Percentiles rank a stretch among this genome's conserved stretches.
Evolutionary conservation across 2,113 vertebrate species (phyloP).

Genomic region (Crypturellus undulatus): DNA sequence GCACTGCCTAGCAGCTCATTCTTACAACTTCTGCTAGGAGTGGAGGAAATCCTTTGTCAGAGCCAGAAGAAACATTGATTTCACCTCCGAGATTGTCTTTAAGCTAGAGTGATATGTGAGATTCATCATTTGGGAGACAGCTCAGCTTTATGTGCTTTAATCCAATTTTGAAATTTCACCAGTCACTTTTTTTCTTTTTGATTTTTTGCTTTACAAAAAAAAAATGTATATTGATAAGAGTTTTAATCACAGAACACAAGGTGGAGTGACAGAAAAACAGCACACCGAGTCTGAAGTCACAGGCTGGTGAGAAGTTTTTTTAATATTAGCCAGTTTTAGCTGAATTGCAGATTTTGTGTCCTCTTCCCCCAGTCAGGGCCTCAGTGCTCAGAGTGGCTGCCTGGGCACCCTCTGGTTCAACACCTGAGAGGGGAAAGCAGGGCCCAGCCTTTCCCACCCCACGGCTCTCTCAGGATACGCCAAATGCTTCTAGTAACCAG

Average conservation of each 20-base stretch:
- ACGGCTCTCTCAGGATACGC: not conserved
- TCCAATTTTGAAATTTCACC: not conserved
- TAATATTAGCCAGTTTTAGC: not conserved
- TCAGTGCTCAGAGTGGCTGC: not conserved
- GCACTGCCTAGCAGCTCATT: not conserved
- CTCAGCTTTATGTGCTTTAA: not conserved
- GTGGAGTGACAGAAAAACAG: not conserved
- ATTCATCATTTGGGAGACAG: not conserved
- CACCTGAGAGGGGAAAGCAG: rapidly evolving
- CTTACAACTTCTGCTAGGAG: not conserved
- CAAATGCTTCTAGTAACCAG: not conserved
- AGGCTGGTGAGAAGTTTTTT: not conserved
- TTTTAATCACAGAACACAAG: not conserved
- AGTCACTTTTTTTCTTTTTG: too few species aligned
- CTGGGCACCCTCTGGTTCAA: not conserved
- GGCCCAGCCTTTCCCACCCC: not conserved
- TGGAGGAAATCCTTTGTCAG: not conserved
- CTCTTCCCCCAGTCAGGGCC: not conserved
- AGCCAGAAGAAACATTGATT: not conserved
- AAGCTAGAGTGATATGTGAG: not conserved
- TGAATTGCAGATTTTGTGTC: not conserved
- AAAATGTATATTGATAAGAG: not conserved
- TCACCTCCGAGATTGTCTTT: not conserved
- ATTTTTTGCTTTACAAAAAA: not conserved
- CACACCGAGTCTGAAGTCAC: not conserved